phyloP scores from a whole-genome alignment of 1,140 invertebrate species.

The Brachionus rubens region DNA sequence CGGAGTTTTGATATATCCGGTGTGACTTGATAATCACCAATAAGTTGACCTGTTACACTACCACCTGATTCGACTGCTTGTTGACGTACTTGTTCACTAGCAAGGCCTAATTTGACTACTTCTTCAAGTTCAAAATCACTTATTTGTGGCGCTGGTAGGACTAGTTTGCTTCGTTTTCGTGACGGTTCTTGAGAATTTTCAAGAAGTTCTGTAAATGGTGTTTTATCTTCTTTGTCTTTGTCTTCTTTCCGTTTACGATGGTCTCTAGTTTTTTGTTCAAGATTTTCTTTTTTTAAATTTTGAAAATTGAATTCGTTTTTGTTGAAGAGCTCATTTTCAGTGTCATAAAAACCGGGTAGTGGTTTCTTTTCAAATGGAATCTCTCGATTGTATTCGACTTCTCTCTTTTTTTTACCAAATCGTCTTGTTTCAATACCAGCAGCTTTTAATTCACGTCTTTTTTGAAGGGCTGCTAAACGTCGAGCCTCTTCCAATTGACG shows the following conservation, averaged over 20 bases:
- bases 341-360: constrained; percentile 83
- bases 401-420: constrained; percentile 53
- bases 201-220: constrained; percentile 43
- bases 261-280: constrained; percentile 83
- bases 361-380: constrained; percentile 95
- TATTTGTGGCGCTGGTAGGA: constrained; percentile 92
- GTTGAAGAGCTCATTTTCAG: constrained; percentile 79
- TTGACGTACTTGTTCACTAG: constrained; percentile 87
- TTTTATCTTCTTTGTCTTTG: constrained; percentile 71
- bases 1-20: constrained; percentile 65
- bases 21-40: constrained; percentile 50
- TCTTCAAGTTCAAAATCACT: constrained; percentile 74
- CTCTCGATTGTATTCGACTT: constrained; percentile 95
- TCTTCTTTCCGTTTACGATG: constrained; percentile 71
- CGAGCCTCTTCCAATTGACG: constrained; percentile 97
- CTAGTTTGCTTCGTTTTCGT: constrained; percentile 88
- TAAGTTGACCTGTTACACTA: constrained; percentile 56
- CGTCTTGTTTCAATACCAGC: constrained; percentile 79
- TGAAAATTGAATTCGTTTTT: constrained; percentile 84
- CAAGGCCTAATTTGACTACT: constrained; percentile 91
- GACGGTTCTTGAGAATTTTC: constrained; percentile 74
- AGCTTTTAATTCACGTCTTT: constrained; percentile 87
- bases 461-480: constrained; percentile 89
- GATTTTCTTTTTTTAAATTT: constrained; percentile 79
- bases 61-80: constrained; percentile 79